phyloP scores from a whole-genome alignment of 2,113 vertebrate genomes.

The Psilopogon haemacephalus region DNA sequence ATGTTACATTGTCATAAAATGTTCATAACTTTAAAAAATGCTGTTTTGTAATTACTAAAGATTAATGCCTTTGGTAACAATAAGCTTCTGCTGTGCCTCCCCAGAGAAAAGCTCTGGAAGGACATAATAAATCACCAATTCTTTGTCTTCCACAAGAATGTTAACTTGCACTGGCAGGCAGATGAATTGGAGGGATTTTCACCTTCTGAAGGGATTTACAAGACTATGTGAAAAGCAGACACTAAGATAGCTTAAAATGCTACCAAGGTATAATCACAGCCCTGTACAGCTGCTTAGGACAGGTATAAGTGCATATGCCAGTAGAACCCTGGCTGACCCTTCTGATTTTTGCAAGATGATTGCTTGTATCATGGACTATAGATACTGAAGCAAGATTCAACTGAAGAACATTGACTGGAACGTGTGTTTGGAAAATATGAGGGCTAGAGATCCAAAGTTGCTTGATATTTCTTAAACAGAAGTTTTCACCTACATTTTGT shows the following conservation, averaged over 20 bases:
- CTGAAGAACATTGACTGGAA: background rate
- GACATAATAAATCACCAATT: background rate
- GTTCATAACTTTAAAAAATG: background rate
- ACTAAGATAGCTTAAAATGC: background rate
- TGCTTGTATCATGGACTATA: background rate
- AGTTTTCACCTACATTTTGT: background rate
- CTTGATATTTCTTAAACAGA: background rate
- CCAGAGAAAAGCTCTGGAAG: background rate
- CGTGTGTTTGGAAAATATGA: background rate
- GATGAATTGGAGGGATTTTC: background rate
- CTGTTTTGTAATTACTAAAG: background rate
- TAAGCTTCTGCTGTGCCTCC: background rate
- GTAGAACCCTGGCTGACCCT: background rate
- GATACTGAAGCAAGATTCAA: background rate
- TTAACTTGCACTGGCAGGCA: background rate
- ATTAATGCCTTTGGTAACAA: background rate
- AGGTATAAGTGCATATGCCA: background rate
- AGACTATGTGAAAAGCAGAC: background rate
- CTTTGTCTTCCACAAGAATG: background rate
- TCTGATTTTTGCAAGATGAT: background rate
- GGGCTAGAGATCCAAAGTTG: background rate
- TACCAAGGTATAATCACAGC: background rate
- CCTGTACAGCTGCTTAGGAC: background rate
- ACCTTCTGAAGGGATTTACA: conserved; percentile 5
- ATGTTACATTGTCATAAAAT: background rate